Evolutionary conservation across 2,888 invertebrate species (phyloP).

Genomic region (Poecilobothrus nobilitatus): DNA sequence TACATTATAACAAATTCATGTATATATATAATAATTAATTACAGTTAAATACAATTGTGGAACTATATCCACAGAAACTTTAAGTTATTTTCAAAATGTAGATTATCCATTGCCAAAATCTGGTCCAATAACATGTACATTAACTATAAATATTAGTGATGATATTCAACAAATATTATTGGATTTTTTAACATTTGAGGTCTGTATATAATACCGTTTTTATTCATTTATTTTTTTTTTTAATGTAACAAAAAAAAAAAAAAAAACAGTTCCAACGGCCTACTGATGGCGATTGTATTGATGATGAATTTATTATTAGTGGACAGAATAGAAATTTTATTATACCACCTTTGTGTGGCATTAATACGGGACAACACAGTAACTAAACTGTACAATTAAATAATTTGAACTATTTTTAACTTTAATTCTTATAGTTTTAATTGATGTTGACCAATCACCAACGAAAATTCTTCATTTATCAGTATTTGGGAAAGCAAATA

Average conservation of each 20-base stretch:
- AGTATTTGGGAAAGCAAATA: conserved; percentile 51
- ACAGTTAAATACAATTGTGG: conserved; percentile 62
- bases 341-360: conserved; percentile 65
- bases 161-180: conserved; percentile 60
- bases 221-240: too few species aligned
- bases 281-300: conserved; percentile 56
- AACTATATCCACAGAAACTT: conserved; percentile 50
- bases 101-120: conserved; percentile 54
- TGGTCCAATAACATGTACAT: conserved; percentile 54
- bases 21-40: too few species aligned
- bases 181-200: conserved; percentile 63
- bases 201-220: conserved; percentile 34
- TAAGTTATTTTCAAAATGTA: conserved; percentile 65
- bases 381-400: conserved; percentile 28
- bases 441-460: conserved; percentile 55
- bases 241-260: too few species aligned
- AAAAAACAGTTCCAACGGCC: conserved; percentile 55
- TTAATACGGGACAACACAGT: conserved; percentile 70
- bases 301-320: conserved; percentile 60
- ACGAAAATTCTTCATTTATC: conserved; percentile 57
- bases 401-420: not conserved
- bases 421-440: conserved; percentile 51
- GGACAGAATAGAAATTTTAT: conserved; percentile 61
- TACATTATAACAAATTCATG: not conserved
- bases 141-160: conserved; percentile 51